Evolutionary conservation across 92 coral and sea anemone genomes (phyloP).

Genomic region (Epizoanthus rinbou): DNA sequence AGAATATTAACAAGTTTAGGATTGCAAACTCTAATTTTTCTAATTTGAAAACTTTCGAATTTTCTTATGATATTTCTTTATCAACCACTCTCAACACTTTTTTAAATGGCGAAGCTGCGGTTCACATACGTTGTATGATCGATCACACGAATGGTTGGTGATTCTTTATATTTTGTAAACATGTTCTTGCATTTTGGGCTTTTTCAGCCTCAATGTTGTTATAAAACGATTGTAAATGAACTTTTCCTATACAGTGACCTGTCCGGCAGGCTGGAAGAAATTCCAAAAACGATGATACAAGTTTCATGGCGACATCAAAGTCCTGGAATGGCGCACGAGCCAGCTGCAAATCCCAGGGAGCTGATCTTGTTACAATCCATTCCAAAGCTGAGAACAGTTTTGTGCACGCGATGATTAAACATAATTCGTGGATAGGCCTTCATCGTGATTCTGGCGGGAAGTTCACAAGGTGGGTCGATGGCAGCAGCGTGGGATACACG

Average conservation of each 20-base stretch:
- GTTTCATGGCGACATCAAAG: not conserved
- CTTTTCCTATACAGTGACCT: not conserved
- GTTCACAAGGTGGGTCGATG: not conserved
- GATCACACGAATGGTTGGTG: too few relatives aligned
- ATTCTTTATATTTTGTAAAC: too few relatives aligned
- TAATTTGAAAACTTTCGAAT: too few relatives aligned
- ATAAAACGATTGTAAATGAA: not conserved
- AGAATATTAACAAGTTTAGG: too few relatives aligned
- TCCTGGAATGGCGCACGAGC: not conserved
- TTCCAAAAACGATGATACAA: conserved; percentile 3
- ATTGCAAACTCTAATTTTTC: too few relatives aligned
- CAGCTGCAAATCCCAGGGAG: not conserved
- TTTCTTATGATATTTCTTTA: too few relatives aligned
- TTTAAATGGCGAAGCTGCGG: too few relatives aligned
- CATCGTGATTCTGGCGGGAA: not conserved
- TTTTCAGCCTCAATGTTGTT: too few relatives aligned
- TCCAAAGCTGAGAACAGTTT: not conserved
- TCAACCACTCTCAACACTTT: too few relatives aligned
- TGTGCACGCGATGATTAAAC: not conserved
- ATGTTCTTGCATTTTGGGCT: too few relatives aligned
- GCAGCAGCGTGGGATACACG: not conserved
- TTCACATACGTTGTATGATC: too few relatives aligned
- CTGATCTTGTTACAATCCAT: not conserved
- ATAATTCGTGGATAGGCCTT: not conserved
- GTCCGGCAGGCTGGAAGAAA: conserved; percentile 7